Conservation (phyloP, 2,888 invertebrate genomes). For the Rhingia campestris region DNA sequence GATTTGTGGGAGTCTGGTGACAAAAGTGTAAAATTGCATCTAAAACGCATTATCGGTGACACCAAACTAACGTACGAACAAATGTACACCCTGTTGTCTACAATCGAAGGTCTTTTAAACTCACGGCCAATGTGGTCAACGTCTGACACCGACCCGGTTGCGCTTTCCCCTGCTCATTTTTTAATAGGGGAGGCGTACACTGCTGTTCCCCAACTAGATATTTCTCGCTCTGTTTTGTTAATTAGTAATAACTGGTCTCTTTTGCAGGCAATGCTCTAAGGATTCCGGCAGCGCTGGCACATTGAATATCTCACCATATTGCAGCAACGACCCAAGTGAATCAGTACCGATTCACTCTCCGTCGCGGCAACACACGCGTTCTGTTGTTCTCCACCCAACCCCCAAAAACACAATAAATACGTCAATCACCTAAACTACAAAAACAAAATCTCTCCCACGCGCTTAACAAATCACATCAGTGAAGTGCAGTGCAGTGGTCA, state of each 20-base stretch:
- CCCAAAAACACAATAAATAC: too few relatives aligned
- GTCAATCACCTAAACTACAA: too few relatives aligned
- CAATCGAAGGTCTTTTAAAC: neutral
- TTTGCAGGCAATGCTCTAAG: slow-evolving; percentile 39
- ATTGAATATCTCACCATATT: slow-evolving; percentile 20
- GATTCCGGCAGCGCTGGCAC: slow-evolving; percentile 55
- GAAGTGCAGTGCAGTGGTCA: too few relatives aligned
- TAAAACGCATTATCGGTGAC: neutral
- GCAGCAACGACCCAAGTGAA: slow-evolving; percentile 26
- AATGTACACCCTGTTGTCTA: neutral
- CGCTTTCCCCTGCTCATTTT: too few relatives aligned
- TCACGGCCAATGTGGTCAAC: too few relatives aligned
- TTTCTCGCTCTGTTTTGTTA: neutral
- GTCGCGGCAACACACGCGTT: too few relatives aligned
- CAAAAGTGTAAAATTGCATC: neutral
- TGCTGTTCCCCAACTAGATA: slow-evolving; percentile 11
- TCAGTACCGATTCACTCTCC: too few relatives aligned
- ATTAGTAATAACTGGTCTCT: slow-evolving; percentile 23
- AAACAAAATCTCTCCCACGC: too few relatives aligned
- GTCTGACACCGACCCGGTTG: too few relatives aligned
- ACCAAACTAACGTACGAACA: neutral
- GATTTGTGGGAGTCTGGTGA: slow-evolving; percentile 9
- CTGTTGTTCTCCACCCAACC: too few relatives aligned
- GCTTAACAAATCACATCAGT: too few relatives aligned
- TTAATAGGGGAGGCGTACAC: too few relatives aligned